Conservation (phyloP, 2,797 vertebrate genomes). For the Halcyon leucocephala region DNA sequence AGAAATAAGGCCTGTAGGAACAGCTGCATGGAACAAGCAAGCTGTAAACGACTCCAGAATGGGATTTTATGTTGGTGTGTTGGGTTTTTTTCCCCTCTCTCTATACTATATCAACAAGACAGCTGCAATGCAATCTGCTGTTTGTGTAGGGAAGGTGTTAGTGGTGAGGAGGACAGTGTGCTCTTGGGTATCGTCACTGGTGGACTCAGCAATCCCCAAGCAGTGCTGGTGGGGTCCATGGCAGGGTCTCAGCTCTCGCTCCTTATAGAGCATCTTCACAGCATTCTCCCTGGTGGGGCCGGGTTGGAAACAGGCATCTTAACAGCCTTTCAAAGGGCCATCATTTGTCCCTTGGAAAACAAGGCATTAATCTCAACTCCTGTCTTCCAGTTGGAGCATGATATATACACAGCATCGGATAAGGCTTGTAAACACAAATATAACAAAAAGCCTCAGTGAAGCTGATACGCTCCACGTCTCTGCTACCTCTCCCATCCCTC, state of each 20-base stretch:
- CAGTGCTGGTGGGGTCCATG: background rate
- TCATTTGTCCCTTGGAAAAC: background rate
- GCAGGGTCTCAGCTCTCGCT: background rate
- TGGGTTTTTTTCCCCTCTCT: background rate
- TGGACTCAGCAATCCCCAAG: background rate
- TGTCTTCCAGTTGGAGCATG: background rate
- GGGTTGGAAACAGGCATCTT: background rate
- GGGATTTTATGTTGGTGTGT: background rate
- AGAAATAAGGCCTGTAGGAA: background rate
- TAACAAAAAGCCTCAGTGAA: background rate
- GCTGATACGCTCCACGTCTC: fast-evolving
- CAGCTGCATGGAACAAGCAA: background rate
- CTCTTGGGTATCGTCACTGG: background rate
- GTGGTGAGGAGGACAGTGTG: background rate
- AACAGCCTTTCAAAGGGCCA: background rate
- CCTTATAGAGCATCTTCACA: background rate
- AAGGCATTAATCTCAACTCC: background rate
- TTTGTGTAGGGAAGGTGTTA: background rate
- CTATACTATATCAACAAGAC: background rate
- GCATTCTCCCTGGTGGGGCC: background rate
- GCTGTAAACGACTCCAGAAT: background rate
- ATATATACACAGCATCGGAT: background rate
- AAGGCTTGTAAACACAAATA: background rate
- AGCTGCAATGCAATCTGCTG: background rate
- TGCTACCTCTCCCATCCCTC: background rate